These are phyloP conservation scores for Ceratina japonica DNA, from an alignment of 1,140 invertebrate species.

Conservation along the genomic window DNA sequence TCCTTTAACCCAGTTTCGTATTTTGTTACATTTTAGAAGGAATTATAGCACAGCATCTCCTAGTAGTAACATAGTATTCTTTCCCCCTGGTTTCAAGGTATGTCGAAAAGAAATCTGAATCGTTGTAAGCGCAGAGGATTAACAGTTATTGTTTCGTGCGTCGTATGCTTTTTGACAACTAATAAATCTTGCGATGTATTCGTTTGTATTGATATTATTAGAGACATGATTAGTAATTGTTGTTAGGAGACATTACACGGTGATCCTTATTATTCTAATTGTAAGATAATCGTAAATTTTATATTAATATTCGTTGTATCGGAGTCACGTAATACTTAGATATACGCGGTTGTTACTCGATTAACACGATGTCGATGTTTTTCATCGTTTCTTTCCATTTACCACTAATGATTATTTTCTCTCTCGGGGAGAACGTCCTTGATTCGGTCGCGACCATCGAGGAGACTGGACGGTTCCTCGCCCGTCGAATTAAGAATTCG, in stretches of 20 bases:
- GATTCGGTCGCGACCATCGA: background rate
- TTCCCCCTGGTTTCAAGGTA: too few species aligned
- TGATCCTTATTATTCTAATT: background rate
- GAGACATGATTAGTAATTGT: background rate
- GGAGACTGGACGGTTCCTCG: too few species aligned
- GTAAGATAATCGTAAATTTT: background rate
- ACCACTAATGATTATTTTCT: too few species aligned
- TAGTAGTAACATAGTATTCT: too few species aligned
- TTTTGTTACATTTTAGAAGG: too few species aligned
- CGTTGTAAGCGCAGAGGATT: background rate
- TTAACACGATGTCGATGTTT: background rate
- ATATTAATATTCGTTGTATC: constrained; percentile 2
- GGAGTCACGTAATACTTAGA: background rate
- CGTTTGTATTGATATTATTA: constrained; percentile 4
- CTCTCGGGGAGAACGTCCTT: background rate
- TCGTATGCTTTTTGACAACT: background rate
- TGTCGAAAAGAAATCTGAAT: too few species aligned
- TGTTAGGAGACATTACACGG: background rate
- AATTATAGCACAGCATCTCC: too few species aligned
- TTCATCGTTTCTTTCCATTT: background rate
- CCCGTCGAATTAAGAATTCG: background rate
- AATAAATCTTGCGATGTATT: background rate
- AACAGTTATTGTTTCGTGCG: background rate
- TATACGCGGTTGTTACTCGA: background rate
- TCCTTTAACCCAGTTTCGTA: too few species aligned